Conservation (phyloP, 2,113 vertebrate species). For the Odobenus rosmarus region DNA sequence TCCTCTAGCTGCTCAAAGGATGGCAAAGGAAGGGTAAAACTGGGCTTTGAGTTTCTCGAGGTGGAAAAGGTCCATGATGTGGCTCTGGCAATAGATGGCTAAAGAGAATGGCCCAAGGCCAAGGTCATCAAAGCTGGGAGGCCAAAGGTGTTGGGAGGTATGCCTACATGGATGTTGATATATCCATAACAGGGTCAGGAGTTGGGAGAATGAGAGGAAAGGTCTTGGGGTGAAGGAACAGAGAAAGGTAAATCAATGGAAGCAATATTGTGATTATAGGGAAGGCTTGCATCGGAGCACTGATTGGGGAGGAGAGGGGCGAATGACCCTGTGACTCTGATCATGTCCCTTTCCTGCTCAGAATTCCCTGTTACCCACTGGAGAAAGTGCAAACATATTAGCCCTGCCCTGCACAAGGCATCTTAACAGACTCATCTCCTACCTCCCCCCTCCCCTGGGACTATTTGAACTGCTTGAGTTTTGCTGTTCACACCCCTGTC, state of each 20-base stretch:
- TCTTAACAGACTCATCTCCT: neutral
- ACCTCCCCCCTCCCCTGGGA: neutral
- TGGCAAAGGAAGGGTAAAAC: neutral
- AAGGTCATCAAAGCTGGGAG: neutral
- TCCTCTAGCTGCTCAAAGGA: neutral
- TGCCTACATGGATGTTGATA: neutral
- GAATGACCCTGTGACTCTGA: neutral
- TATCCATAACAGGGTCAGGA: neutral
- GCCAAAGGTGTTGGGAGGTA: neutral
- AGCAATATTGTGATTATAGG: neutral
- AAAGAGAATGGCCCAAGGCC: neutral
- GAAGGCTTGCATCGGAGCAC: neutral
- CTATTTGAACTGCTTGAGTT: neutral
- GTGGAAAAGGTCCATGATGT: neutral
- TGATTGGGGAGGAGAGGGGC: neutral
- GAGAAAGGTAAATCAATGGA: neutral
- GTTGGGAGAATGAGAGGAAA: neutral
- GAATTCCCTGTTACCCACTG: neutral
- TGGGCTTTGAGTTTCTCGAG: neutral
- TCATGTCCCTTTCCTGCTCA: neutral
- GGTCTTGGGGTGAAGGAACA: neutral
- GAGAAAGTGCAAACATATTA: neutral
- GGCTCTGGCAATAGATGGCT: neutral
- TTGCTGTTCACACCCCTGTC: neutral
- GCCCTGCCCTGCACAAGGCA: neutral